Percentiles rank a stretch among this genome's conserved stretches.
phyloP scores from a whole-genome alignment of 2,888 invertebrate species.

The Rapana venosa region DNA sequence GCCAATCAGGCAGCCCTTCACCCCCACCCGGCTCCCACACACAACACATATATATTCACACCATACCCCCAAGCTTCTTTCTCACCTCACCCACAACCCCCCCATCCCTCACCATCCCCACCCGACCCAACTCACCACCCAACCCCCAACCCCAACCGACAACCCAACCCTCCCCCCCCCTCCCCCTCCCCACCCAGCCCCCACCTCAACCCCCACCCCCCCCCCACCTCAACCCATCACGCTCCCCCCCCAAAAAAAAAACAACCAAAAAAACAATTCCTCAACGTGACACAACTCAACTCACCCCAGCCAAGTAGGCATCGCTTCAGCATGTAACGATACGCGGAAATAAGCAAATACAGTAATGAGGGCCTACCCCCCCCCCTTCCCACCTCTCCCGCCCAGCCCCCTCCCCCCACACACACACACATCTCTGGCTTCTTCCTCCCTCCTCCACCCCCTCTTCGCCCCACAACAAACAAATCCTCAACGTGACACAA shows the following conservation, averaged over 20 bases:
- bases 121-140: too few relatives aligned
- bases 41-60: too few relatives aligned
- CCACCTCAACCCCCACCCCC: not conserved
- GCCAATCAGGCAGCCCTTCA: too few relatives aligned
- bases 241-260: constrained; percentile 64
- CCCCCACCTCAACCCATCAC: constrained; percentile 79
- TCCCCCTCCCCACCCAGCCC: constrained; percentile 75
- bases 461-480: constrained; percentile 26
- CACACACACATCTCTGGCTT: constrained; percentile 76
- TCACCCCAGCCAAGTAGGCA: constrained; percentile 79
- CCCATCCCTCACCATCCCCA: too few relatives aligned
- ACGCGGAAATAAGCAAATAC: constrained; percentile 80
- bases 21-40: too few relatives aligned
- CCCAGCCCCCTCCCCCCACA: constrained; percentile 77
- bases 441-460: constrained; percentile 80
- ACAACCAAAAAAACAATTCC: not conserved
- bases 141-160: not conserved
- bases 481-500: not conserved
- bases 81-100: constrained; percentile 80
- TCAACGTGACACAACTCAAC: not conserved
- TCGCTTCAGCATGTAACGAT: constrained; percentile 79
- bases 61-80: too few relatives aligned
- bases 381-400: too few relatives aligned
- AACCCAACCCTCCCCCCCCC: constrained; percentile 76
- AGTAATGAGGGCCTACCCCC: constrained; percentile 80